phyloP scores from a whole-genome alignment of 2,797 vertebrate species.

The Brotula barbata region DNA sequence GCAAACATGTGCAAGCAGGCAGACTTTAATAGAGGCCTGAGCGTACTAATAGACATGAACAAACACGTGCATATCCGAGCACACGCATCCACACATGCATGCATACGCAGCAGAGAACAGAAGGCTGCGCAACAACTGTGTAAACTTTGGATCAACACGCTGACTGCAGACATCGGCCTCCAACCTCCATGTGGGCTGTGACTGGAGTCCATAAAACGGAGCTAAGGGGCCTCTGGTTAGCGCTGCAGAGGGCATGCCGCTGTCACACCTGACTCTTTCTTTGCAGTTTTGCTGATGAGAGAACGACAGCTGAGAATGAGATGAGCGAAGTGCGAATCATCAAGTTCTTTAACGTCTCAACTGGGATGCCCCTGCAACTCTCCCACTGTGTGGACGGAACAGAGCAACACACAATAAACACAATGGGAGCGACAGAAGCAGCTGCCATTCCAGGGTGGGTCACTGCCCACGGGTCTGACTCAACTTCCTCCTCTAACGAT shows the following conservation, averaged over 20 bases:
- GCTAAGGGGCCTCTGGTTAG: neutral
- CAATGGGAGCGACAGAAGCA: conserved; percentile 64
- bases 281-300: conserved; percentile 34
- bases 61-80: conserved; percentile 18
- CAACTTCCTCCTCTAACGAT: conserved; percentile 48
- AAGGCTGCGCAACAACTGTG: conserved; percentile 55
- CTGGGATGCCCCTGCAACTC: conserved; percentile 18
- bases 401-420: conserved; percentile 24
- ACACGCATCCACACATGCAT: neutral
- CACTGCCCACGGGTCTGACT: conserved; percentile 46
- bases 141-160: conserved; percentile 36
- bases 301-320: conserved; percentile 74
- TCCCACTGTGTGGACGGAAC: neutral
- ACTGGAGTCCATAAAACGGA: conserved; percentile 25
- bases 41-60: conserved; percentile 13
- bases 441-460: conserved; percentile 64
- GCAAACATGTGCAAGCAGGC: conserved; percentile 42
- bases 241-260: conserved; percentile 11
- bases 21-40: conserved; percentile 14
- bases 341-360: conserved; percentile 43
- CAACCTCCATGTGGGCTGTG: conserved; percentile 5
- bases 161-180: conserved; percentile 28
- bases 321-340: conserved; percentile 65
- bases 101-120: conserved; percentile 19
- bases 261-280: conserved; percentile 51